phyloP scores from a whole-genome alignment of 2,113 vertebrate species.

The Myodes glareolus region DNA sequence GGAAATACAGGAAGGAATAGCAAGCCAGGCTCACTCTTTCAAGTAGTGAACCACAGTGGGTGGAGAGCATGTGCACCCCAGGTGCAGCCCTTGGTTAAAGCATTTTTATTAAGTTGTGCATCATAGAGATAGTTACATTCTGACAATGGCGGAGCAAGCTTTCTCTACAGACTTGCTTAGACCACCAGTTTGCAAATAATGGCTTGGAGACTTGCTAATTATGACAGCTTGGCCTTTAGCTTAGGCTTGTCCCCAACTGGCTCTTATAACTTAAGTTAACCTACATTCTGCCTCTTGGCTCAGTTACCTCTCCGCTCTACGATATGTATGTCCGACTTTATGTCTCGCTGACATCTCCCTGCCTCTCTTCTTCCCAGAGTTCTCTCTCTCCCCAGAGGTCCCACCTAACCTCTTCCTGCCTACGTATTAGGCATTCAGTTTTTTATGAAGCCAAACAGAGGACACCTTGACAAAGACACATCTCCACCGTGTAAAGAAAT shows the following conservation, averaged over 20 bases:
- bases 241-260: neutral
- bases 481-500: neutral
- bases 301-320: neutral
- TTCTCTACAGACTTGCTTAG: neutral
- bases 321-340: neutral
- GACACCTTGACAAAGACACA: neutral
- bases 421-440: neutral
- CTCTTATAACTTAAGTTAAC: neutral
- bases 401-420: neutral
- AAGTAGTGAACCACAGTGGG: neutral
- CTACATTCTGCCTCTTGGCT: neutral
- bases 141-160: neutral
- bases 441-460: neutral
- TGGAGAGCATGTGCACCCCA: neutral
- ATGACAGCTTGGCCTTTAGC: neutral
- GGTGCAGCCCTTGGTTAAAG: neutral
- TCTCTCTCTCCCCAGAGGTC: neutral
- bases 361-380: neutral
- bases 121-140: neutral
- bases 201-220: neutral
- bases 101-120: neutral
- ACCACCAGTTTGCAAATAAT: neutral
- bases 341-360: neutral
- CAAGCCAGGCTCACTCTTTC: neutral
- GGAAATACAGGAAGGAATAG: neutral